Conservation (phyloP, 2,113 vertebrate species). For the Zeus faber region DNA sequence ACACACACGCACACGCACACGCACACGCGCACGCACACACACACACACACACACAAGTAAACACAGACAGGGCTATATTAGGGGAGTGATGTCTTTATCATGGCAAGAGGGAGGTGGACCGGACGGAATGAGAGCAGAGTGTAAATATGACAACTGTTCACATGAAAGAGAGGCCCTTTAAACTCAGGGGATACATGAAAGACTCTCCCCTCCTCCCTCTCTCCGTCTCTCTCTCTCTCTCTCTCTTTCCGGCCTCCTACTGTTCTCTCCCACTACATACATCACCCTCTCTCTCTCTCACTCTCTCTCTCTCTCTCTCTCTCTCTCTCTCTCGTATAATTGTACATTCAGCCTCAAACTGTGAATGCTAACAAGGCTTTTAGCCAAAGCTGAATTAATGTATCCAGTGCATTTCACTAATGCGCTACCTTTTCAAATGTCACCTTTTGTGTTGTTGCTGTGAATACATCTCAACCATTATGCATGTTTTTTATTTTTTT, state of each 20-base stretch:
- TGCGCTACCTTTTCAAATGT: conserved; percentile 66
- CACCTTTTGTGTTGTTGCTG: conserved; percentile 62
- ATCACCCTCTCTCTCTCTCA: conserved; percentile 14
- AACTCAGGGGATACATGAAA: conserved; percentile 65
- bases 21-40: background rate
- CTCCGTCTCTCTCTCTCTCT: conserved; percentile 27
- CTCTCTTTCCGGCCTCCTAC: too few relatives aligned
- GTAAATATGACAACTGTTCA: conserved; percentile 61
- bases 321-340: conserved; percentile 42
- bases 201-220: conserved; percentile 28
- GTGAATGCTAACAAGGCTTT: conserved; percentile 73
- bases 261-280: conserved; percentile 5
- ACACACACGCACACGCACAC: background rate
- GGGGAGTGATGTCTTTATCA: conserved; percentile 62
- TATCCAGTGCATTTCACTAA: conserved; percentile 63
- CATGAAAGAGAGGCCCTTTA: conserved; percentile 64
- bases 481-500: conserved; percentile 18
- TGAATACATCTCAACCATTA: conserved; percentile 47
- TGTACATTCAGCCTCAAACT: conserved; percentile 61
- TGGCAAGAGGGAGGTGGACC: conserved; percentile 37
- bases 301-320: conserved; percentile 2
- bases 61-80: conserved; percentile 4
- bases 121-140: conserved; percentile 59
- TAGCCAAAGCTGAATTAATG: conserved; percentile 66
- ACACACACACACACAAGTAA: background rate